Percentiles rank a stretch among this genome's conserved stretches.
Evolutionary conservation across 2,113 vertebrate species (phyloP).

Genomic region (Phocoena sinus): DNA sequence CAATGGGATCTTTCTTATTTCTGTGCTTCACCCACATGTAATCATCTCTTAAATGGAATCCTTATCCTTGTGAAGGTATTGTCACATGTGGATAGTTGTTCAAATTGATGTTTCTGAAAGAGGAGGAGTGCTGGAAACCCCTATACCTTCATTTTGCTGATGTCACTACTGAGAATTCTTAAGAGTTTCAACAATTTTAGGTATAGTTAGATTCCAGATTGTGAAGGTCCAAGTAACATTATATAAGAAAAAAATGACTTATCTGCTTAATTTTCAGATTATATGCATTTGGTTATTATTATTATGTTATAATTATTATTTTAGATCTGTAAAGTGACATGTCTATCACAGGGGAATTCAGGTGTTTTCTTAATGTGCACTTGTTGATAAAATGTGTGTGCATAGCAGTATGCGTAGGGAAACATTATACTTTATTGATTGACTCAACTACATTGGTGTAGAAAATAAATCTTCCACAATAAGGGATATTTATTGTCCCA

Average conservation of each 20-base stretch:
- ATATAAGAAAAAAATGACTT: not conserved
- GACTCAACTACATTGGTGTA: not conserved
- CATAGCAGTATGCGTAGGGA: not conserved
- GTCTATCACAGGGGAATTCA: not conserved
- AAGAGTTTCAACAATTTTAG: not conserved
- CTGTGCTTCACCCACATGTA: fast-evolving
- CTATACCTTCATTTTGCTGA: not conserved
- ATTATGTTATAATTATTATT: not conserved
- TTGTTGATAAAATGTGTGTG: conserved; percentile 13
- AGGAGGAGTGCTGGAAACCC: not conserved
- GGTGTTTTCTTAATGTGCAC: not conserved
- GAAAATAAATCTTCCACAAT: conserved; percentile 53
- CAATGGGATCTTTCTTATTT: not conserved
- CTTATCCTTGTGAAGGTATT: not conserved
- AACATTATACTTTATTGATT: conserved; percentile 43
- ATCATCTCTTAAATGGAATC: not conserved
- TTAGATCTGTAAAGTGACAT: conserved; percentile 11
- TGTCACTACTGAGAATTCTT: not conserved
- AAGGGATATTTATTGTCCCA: conserved; percentile 35
- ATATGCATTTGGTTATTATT: not conserved
- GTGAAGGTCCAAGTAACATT: not conserved
- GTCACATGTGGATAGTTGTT: not conserved
- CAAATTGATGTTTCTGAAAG: not conserved
- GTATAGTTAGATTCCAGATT: not conserved
- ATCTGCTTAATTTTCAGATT: not conserved